A percentile compares a stretch with the other conserved stretches of the same genome.
phyloP scores from a whole-genome alignment of 2,113 vertebrate species.

The Chionis minor region DNA sequence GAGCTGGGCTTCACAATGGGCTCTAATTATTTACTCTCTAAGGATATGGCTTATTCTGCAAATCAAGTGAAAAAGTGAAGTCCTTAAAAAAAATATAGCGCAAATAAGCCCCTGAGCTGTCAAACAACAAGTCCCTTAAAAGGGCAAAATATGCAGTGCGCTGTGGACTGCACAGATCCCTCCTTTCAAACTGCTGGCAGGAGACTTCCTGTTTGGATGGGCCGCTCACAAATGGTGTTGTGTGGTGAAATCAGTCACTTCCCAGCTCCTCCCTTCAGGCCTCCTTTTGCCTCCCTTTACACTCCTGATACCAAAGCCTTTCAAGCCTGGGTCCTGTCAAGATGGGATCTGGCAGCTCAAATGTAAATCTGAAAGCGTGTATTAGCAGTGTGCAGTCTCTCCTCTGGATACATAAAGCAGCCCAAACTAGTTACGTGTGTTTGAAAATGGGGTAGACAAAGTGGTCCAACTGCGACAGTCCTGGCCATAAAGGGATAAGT shows the following conservation, averaged over 20 bases:
- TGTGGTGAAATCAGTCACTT: slow-evolving; percentile 30
- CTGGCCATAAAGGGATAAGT: background rate
- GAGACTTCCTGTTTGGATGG: slow-evolving; percentile 62
- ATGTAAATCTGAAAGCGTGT: background rate
- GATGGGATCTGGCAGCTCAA: background rate
- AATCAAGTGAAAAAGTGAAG: slow-evolving; percentile 51
- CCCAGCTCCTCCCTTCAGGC: background rate
- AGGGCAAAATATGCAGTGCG: slow-evolving; percentile 54
- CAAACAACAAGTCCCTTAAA: slow-evolving; percentile 66
- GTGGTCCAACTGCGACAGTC: background rate
- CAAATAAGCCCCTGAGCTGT: slow-evolving; percentile 47
- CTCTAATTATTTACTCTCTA: slow-evolving; percentile 37
- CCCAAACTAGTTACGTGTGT: background rate
- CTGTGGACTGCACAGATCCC: slow-evolving; percentile 21
- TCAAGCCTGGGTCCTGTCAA: background rate
- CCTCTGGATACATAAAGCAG: background rate
- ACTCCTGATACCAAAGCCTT: background rate
- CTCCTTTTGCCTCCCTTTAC: background rate
- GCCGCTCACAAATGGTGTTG: background rate
- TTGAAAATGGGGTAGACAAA: background rate
- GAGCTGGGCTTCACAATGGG: background rate
- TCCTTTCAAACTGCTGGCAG: slow-evolving; percentile 57
- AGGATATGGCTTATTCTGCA: slow-evolving; percentile 38
- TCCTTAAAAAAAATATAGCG: slow-evolving; percentile 28
- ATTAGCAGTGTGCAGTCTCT: background rate